Evolutionary conservation across 2,888 invertebrate genomes (phyloP).

Genomic region (Microplitis deprimator): DNA sequence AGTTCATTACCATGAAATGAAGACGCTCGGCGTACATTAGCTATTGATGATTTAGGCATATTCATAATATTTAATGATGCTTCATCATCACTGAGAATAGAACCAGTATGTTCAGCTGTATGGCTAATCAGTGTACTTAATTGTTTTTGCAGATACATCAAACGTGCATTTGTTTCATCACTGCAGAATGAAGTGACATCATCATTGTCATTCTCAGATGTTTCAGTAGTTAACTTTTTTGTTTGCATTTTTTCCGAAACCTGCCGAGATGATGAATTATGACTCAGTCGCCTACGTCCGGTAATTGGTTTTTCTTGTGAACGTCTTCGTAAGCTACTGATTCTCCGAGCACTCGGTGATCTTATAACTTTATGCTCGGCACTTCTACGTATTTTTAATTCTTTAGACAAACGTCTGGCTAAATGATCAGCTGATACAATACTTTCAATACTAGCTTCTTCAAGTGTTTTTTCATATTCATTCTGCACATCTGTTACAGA

Average conservation of each 20-base stretch:
- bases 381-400: slow-evolving; percentile 82
- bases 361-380: slow-evolving; percentile 81
- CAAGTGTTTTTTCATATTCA: slow-evolving; percentile 82
- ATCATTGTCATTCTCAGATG: slow-evolving; percentile 26
- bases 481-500: slow-evolving; percentile 79
- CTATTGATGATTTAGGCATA: slow-evolving; percentile 15
- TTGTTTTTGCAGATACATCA: slow-evolving; percentile 62
- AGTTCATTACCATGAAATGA: slow-evolving; percentile 66
- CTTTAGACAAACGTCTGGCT: slow-evolving; percentile 80
- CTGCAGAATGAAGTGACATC: slow-evolving; percentile 54
- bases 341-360: slow-evolving; percentile 87
- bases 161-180: slow-evolving; percentile 59
- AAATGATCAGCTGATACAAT: slow-evolving; percentile 80
- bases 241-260: slow-evolving; percentile 61
- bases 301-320: slow-evolving; percentile 76
- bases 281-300: slow-evolving; percentile 64
- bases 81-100: slow-evolving; percentile 56
- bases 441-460: slow-evolving; percentile 78
- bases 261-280: slow-evolving; percentile 81
- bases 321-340: slow-evolving; percentile 81
- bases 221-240: slow-evolving; percentile 35
- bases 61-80: slow-evolving; percentile 48
- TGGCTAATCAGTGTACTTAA: slow-evolving; percentile 61
- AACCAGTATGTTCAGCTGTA: slow-evolving; percentile 61
- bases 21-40: slow-evolving; percentile 63